Evolutionary conservation across 2,888 invertebrate species (phyloP), one percentile per base, ranked within the genome.

Genomic region (Drosophila formosana): DNA sequence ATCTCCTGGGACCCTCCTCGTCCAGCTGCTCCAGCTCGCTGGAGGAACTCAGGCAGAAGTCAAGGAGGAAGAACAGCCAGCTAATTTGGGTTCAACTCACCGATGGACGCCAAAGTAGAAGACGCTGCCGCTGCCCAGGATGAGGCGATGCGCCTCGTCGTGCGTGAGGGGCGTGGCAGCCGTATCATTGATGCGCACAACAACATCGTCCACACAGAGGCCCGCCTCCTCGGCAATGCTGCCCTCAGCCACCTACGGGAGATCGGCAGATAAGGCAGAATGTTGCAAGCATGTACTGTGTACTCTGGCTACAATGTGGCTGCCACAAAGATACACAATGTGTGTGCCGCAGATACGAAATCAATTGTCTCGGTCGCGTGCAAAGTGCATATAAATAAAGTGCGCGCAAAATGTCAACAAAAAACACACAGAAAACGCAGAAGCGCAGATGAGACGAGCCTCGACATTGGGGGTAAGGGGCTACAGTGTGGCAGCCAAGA

Each of bases 201-300:
- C 94, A 39, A 96, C 93, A 93, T 99, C 98, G n/a, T 97, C 98
- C 11, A 96, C 95, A 89, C 94, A 94, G 26, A 99, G 93, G 0
- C 98, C 98, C 66, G 95, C 95, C 77, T 94, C 93, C 90, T 97
- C 96, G 0, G 98, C 97, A 41, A 98, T 94, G 77, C 97, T 96
- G 60, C 95, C 95, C 66, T 96, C 96, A 37, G 95, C 93, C 18
- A 98, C 96, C 98, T 98, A 89, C 78, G 0, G 46, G 51, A 23
- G 30, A 18, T 18, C 18, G 18, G 1, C 18, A 23, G 43, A 55
- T 23, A 11, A 43, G 3, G 11, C 39, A 51, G 46, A 18, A 4
- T n/a, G 26, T n/a, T 9, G 11, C 13, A 45, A 18, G 18, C 18
- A 18, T 18, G 18, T 1, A 18, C 18, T 18, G 18, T 26, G n/a